Evolutionary conservation across 2,888 invertebrate species (phyloP).

Genomic region (Itoplectis maculator): DNA sequence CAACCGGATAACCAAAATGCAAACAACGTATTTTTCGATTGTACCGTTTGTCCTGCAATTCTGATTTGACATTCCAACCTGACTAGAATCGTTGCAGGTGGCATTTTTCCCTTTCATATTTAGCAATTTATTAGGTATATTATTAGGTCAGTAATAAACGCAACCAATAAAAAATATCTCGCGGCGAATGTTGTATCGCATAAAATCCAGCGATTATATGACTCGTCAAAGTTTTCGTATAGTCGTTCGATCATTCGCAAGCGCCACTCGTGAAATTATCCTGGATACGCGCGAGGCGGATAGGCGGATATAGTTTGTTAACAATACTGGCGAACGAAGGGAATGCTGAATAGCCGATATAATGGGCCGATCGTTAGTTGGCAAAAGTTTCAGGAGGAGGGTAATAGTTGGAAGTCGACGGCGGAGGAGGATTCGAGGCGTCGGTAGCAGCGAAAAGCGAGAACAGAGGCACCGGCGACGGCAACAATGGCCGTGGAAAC

Average conservation of each 20-base stretch:
- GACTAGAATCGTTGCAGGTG: no score
- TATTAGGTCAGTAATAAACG: conserved; percentile 18
- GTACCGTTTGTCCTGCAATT: no score
- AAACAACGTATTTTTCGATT: no score
- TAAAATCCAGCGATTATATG: neutral
- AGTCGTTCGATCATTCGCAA: neutral
- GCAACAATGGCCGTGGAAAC: conserved; percentile 21
- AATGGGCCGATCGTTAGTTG: conserved; percentile 38
- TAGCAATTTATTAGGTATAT: neutral
- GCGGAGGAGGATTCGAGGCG: conserved; percentile 6
- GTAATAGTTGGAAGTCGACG: conserved; percentile 8
- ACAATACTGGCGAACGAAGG: conserved; percentile 42
- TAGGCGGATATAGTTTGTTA: conserved; percentile 26
- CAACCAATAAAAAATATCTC: neutral
- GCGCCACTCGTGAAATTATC: conserved; percentile 40
- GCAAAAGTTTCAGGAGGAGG: conserved; percentile 26
- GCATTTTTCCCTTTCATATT: no score
- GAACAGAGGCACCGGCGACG: neutral
- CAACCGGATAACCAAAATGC: no score
- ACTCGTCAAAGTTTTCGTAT: neutral
- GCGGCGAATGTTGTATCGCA: neutral
- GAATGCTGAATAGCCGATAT: conserved; percentile 27
- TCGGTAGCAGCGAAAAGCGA: conserved; percentile 6
- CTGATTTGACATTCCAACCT: no score
- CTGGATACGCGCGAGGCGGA: conserved; percentile 24